These are phyloP conservation scores for Crotophaga sulcirostris DNA, from an alignment of 2,113 vertebrate genomes.

Conservation along the genomic window DNA sequence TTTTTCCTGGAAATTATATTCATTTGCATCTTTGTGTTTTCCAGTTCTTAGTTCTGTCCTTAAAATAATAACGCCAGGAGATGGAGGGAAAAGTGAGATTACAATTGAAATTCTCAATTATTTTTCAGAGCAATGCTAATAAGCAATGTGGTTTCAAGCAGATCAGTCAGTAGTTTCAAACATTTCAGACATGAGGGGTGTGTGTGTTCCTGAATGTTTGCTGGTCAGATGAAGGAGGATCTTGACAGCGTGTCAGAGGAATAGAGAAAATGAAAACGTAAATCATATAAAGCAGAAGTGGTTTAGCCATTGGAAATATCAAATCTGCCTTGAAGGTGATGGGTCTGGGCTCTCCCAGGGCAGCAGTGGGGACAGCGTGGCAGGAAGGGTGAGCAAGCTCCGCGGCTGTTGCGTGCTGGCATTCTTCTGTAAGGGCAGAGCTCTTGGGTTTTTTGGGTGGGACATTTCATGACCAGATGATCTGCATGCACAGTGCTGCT, in stretches of 20 bases:
- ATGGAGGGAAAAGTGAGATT: neutral
- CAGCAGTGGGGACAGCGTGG: neutral
- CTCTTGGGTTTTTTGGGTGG: neutral
- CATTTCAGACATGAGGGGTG: neutral
- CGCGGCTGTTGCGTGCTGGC: no score
- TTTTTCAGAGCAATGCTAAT: neutral
- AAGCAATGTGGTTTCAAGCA: neutral
- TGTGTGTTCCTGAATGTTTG: neutral
- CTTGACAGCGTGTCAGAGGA: neutral
- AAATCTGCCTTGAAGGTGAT: neutral
- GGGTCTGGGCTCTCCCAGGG: neutral
- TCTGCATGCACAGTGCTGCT: neutral
- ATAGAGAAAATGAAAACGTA: neutral
- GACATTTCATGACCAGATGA: neutral
- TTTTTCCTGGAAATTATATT: neutral
- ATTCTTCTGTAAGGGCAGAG: neutral
- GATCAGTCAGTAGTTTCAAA: neutral
- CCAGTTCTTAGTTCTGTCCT: neutral
- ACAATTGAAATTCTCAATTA: neutral
- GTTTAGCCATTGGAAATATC: neutral
- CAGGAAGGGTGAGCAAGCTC: neutral
- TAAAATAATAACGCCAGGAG: neutral
- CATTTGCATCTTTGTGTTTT: neutral
- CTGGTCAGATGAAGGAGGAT: neutral
- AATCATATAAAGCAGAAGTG: neutral